Percentiles rank a stretch among this genome's conserved stretches.
Evolutionary conservation across 2,113 vertebrate species (phyloP).

Genomic region (Cyphomyrus discorhynchus): DNA sequence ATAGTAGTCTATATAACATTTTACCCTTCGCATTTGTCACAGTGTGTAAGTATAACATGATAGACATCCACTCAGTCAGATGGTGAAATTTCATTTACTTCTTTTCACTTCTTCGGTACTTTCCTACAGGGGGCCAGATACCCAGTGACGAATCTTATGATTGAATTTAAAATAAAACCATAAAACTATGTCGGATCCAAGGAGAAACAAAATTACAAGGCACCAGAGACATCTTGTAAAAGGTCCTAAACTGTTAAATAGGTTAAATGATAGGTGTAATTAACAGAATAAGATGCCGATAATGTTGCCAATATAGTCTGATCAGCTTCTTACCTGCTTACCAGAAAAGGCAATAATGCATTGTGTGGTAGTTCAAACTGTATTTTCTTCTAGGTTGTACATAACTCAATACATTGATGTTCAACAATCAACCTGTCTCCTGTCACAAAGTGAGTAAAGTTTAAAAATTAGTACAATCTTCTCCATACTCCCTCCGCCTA

Average conservation of each 20-base stretch:
- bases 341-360: conserved; percentile 92
- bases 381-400: conserved; percentile 93
- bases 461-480: not conserved
- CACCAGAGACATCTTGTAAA: not conserved
- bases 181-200: conserved; percentile 37
- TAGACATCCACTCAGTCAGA: not conserved
- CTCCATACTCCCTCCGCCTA: not conserved
- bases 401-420: conserved; percentile 71
- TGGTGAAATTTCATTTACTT: conserved; percentile 45
- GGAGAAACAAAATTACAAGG: not conserved
- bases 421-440: conserved; percentile 91
- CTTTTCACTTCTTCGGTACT: conserved; percentile 94
- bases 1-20: conserved; percentile 33
- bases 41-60: not conserved
- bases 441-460: conserved; percentile 76
- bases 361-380: conserved; percentile 96
- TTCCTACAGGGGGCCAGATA: conserved; percentile 93
- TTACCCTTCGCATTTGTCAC: conserved; percentile 79
- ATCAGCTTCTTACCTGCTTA: conserved; percentile 73
- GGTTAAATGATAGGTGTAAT: not conserved
- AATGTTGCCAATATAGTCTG: not conserved
- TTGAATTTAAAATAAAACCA: conserved; percentile 95
- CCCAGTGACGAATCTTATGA: conserved; percentile 91
- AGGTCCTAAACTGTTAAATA: not conserved
- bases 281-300: not conserved